Evolutionary conservation across 2,113 vertebrate species (phyloP), one percentile per base, ranked within the genome.

Genomic region (Pterocles orientalis): DNA sequence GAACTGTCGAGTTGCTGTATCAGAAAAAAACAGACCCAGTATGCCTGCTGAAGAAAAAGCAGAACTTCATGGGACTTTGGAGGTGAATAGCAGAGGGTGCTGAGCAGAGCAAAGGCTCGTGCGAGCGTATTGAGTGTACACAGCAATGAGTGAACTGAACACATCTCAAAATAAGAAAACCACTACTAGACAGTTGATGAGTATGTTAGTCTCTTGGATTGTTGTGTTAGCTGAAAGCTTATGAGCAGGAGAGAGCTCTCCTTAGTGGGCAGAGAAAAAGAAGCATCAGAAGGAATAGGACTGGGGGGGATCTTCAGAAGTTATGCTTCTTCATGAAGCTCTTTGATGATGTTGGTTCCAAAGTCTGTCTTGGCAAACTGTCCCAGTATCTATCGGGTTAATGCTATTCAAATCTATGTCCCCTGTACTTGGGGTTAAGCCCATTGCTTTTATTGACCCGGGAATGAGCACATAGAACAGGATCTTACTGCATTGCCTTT

Each of bases 41-140:
- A 18, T 60, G n/a, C 68, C 3, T 14, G 1, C 0, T 11, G 25
- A 8, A 41, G 19, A 4, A 25, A 53, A 69, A 57, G 11, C n/a
- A 43, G 54, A 62, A 26, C 28, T n/a, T 45, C 6, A 1, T 3
- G 9, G 6, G 47, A 3, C 34, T 13, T 33, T 2, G 20, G 25
- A 21, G 19, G 13, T 57, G 71, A 48, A 14, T 3, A 53, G 65
- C 18, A 20, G 36, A 33, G 62, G 41, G 3, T 66, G 62, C 36
- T 12, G 25, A 23, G 64, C 29, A 26, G 72, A 6, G 23, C 45
- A 7, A 7, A 6, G 9, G 29, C 19, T 45, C 7, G 0, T 11
- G 13, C 8, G 16, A 18, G 13, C 3, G 10, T 14, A 7, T 12
- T 0, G 0, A 33, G 12, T 5, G 41, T 20, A 2, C 0, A 0